A percentile compares a stretch with the other conserved stretches of the same genome.
phyloP scores from a whole-genome alignment of 2,113 vertebrate genomes.

The Perccottus glenii region DNA sequence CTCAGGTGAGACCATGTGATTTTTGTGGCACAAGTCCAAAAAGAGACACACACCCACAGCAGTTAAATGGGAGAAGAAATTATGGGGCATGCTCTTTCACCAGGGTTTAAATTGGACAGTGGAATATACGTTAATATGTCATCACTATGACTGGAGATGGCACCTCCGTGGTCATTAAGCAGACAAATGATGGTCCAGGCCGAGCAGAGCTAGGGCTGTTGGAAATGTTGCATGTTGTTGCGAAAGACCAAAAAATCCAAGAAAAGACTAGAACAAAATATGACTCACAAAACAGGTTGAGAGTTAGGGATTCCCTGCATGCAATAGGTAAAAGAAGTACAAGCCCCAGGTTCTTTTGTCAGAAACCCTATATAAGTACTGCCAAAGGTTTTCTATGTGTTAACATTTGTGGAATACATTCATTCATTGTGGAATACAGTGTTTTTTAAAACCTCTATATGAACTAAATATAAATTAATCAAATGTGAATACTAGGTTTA shows the following conservation, averaged over 20 bases:
- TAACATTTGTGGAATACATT: too few species aligned
- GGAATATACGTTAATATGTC: constrained; percentile 58
- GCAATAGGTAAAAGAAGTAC: neutral
- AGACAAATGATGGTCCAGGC: constrained; percentile 51
- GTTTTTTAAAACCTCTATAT: too few species aligned
- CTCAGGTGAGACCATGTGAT: neutral
- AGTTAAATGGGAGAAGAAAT: constrained; percentile 24
- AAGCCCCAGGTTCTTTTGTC: neutral
- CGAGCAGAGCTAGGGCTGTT: constrained; percentile 25
- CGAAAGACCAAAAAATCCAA: constrained; percentile 29
- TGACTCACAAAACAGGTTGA: neutral
- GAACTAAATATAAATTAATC: too few species aligned
- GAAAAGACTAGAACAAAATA: constrained; percentile 19
- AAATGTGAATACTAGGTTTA: too few species aligned
- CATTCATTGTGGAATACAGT: too few species aligned
- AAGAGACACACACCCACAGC: neutral
- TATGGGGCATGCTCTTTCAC: constrained; percentile 22
- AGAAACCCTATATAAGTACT: neutral
- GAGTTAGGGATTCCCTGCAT: neutral
- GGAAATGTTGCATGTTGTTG: constrained; percentile 47
- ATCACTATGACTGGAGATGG: constrained; percentile 55
- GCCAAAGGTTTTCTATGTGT: too few species aligned
- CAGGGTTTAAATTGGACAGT: constrained; percentile 49
- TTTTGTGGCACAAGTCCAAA: constrained; percentile 1
- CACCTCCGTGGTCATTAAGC: constrained; percentile 54